Evolutionary conservation across 1,140 invertebrate species (phyloP).

Genomic region (Prorops nasuta): DNA sequence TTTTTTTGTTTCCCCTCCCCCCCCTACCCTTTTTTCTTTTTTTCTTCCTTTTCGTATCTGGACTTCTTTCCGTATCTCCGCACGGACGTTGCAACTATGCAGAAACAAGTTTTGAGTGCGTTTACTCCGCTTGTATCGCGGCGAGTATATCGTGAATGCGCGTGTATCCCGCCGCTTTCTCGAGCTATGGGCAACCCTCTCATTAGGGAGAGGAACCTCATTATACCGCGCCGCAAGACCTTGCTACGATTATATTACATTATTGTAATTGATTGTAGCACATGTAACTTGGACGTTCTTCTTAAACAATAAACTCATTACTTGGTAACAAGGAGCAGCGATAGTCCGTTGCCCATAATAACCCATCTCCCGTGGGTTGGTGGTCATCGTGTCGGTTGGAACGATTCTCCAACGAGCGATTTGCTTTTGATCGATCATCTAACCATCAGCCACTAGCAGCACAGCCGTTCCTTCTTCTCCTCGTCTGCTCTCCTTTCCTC

Average conservation of each 20-base stretch:
- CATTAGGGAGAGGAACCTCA: constrained; percentile 40
- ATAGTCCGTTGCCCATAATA: constrained; percentile 30
- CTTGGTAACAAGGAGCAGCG: constrained; percentile 27
- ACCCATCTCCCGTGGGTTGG: constrained; percentile 17
- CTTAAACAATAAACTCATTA: constrained; percentile 52
- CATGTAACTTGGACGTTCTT: constrained; percentile 40
- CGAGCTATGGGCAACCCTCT: constrained; percentile 29
- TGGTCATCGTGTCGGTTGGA: constrained; percentile 6
- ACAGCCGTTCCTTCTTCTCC: not conserved
- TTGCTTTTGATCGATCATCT: constrained; percentile 32
- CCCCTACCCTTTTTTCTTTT: no score
- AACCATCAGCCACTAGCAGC: constrained; percentile 8
- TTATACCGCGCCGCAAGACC: constrained; percentile 36
- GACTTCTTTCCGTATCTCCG: no score
- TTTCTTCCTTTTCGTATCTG: no score
- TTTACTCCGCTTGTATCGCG: no score
- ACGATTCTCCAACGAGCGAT: constrained; percentile 25
- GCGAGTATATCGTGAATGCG: no score
- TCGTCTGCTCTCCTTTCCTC: constrained; percentile 1
- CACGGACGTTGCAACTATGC: no score
- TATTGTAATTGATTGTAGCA: constrained; percentile 48
- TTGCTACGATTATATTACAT: constrained; percentile 47
- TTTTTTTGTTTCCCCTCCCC: no score
- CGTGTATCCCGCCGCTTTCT: no score
- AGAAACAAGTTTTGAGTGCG: no score